These are phyloP conservation scores for Equus quagga DNA, from an alignment of 2,113 vertebrate species.

Conservation along the genomic window DNA sequence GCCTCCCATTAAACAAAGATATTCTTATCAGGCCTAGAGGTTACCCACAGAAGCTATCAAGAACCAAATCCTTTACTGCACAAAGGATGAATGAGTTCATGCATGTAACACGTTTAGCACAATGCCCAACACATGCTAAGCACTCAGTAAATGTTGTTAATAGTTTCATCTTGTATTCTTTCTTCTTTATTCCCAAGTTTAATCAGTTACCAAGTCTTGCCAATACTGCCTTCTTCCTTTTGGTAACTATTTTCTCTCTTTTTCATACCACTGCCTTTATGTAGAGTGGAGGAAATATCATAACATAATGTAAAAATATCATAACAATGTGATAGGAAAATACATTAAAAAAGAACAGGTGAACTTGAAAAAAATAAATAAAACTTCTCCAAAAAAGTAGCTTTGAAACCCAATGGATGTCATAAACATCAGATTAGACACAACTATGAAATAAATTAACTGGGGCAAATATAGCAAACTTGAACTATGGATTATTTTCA, in stretches of 20 bases:
- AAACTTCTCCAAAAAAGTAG: not conserved
- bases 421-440: conserved; percentile 13
- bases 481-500: not conserved
- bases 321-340: not conserved
- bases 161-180: not conserved
- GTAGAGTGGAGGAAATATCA: not conserved
- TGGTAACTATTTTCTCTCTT: not conserved
- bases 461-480: not conserved
- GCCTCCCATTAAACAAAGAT: not conserved
- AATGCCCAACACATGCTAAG: not conserved
- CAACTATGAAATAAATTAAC: not conserved
- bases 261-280: not conserved
- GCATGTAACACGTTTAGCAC: not conserved
- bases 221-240: not conserved
- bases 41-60: not conserved
- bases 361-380: conserved; percentile 3
- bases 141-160: not conserved
- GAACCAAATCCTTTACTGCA: not conserved
- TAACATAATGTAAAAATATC: not conserved
- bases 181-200: not conserved
- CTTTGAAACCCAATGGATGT: not conserved
- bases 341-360: not conserved
- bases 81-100: not conserved
- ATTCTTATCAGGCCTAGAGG: not conserved
- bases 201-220: not conserved